A percentile compares a stretch with the other conserved stretches of the same genome.
phyloP scores from a whole-genome alignment of 2,113 vertebrate species.

The Zosterops japonicus region DNA sequence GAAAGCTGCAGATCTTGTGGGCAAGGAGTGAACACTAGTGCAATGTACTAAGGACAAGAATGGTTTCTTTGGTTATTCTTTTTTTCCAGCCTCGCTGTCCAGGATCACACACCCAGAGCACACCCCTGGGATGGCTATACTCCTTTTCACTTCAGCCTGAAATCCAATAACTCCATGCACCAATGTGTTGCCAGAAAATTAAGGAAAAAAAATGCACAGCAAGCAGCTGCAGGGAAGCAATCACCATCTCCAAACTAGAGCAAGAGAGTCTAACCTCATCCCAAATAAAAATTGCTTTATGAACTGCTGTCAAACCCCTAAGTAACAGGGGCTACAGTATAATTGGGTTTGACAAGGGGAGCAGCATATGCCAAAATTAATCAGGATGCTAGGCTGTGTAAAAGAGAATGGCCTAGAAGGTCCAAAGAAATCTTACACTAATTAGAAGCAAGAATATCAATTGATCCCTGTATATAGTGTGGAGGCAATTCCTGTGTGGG shows the following conservation, averaged over 20 bases:
- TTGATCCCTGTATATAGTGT: not conserved
- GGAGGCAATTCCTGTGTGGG: not conserved
- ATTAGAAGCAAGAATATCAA: not conserved
- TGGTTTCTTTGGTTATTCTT: no score
- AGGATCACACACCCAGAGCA: not conserved
- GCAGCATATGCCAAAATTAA: conserved; percentile 14
- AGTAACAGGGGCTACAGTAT: not conserved
- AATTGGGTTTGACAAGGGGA: not conserved
- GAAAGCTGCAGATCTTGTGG: not conserved
- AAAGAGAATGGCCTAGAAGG: not conserved
- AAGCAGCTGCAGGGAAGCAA: not conserved
- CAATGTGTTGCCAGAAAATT: not conserved
- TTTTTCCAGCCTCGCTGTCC: not conserved
- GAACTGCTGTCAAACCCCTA: not conserved
- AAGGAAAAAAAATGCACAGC: not conserved
- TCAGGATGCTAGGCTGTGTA: not conserved
- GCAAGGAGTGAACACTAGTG: not conserved
- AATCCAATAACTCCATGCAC: not conserved
- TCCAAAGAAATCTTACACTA: not conserved
- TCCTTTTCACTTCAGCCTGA: conserved; percentile 5
- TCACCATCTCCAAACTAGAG: not conserved
- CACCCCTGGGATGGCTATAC: not conserved
- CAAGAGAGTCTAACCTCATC: not conserved
- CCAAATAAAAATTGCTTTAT: conserved; percentile 20
- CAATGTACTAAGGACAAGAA: not conserved